Evolutionary conservation across 2,888 invertebrate genomes (phyloP), one percentile per base, ranked within the genome.

Genomic region (Idaea dimidiata): DNA sequence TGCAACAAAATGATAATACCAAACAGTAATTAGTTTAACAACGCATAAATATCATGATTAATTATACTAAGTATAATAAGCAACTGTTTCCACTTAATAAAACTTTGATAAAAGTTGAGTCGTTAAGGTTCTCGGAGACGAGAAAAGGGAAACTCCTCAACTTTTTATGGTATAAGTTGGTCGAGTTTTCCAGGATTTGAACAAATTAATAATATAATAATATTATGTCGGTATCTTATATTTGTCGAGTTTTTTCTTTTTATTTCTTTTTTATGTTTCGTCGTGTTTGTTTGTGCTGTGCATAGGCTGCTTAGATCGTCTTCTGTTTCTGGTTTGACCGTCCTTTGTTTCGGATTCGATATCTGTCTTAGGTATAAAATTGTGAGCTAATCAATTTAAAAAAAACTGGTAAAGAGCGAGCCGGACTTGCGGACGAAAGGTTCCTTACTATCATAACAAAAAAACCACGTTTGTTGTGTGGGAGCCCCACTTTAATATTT

Each of bases 61-160:
- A 71, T 69, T 68, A 71, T 58, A 59, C 63, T 60, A 66, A 70
- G 68, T 62, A 65, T 61, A 24, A 24, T 24, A 62, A 66, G 69
- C 64, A 64, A 64, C 66, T 62, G 62, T 67, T 70, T 66, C 65
- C 68, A 69, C 72, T 70, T 69, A 66, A 72, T 67, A 72, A 68
- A 71, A 70, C 67, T 66, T 60, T 18, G 18, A 17, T 58, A 54
- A 59, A 72, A 66, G 32, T 65, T 67, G 18, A 55, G 65, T 66
- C 66, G 57, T 65, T 62, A 65, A 59, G 60, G 63, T 65, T 62
- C 8, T 0, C 6, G 43, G 43, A 57, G 57, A 63, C 55, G 59
- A 59, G 61, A 61, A 59, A 64, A 62, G 62, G 62, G 63, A 57
- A 66, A 65, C 56, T 66, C 18, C 17, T 16, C 6, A 71, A 63